Percentiles rank a stretch among this genome's conserved stretches.
These are phyloP conservation scores for Myrmecophaga tridactyla DNA, from an alignment of 2,113 vertebrate species.

Conservation along the genomic window DNA sequence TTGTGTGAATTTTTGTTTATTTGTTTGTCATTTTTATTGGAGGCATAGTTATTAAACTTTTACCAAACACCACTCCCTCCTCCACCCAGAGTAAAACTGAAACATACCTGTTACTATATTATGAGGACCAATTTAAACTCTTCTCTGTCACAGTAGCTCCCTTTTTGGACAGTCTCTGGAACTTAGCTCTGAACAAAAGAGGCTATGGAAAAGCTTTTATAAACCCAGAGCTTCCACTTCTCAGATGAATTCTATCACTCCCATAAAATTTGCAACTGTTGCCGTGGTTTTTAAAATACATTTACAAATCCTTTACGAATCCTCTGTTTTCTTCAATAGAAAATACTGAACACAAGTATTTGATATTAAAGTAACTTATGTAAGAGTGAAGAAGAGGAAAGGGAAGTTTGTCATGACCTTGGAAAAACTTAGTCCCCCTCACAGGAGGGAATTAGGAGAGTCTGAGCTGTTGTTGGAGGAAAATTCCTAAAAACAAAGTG, in stretches of 20 bases:
- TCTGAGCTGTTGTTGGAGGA: not conserved
- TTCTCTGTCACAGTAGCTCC: not conserved
- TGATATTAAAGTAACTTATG: not conserved
- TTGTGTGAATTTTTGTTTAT: not conserved
- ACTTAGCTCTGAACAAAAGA: not conserved
- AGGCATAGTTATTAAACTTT: not conserved
- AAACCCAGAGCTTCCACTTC: not conserved
- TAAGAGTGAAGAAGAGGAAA: not conserved
- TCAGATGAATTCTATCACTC: not conserved
- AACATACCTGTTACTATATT: not conserved
- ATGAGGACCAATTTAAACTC: not conserved
- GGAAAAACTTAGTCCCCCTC: slow-evolving; percentile 45
- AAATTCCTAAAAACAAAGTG: slow-evolving; percentile 45
- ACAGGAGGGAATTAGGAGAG: not conserved
- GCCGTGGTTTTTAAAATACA: not conserved
- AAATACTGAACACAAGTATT: not conserved
- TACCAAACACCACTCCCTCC: not conserved
- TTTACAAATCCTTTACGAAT: not conserved
- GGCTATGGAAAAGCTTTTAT: not conserved
- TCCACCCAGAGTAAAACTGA: not conserved
- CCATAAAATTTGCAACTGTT: not conserved
- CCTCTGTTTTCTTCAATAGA: not conserved
- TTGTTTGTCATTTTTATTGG: not conserved
- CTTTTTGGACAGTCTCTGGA: not conserved
- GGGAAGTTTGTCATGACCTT: not conserved